These are phyloP conservation scores for Chiridota heheva DNA, from an alignment of 35 echinoderm and acorn worm species.

Conservation along the genomic window DNA sequence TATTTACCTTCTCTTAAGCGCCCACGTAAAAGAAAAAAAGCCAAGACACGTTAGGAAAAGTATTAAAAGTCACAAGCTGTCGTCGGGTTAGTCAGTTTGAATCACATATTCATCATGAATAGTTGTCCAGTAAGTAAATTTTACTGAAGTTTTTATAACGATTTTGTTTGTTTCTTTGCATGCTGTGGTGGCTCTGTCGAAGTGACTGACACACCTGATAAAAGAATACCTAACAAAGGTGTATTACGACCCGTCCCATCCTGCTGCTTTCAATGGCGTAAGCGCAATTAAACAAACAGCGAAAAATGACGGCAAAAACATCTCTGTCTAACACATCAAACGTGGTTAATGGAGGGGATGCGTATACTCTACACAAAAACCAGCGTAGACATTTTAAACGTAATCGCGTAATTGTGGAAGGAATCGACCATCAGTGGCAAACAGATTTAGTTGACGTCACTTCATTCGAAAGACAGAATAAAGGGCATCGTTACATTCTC, in stretches of 20 bases:
- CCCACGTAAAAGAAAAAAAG: not conserved
- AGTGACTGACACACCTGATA: not conserved
- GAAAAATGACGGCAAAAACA: not conserved
- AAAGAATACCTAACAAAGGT: not conserved
- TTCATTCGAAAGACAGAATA: not conserved
- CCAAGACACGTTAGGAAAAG: not conserved
- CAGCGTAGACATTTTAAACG: not conserved
- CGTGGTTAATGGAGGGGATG: not conserved
- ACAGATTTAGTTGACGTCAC: not conserved
- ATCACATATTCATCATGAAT: not conserved
- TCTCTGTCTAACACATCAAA: not conserved
- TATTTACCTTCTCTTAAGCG: not conserved
- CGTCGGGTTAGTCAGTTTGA: not conserved
- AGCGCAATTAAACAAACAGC: no score
- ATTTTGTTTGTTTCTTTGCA: not conserved
- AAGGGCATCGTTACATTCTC: slow-evolving; percentile 51
- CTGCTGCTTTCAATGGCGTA: not conserved
- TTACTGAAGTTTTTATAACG: not conserved
- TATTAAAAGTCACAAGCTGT: not conserved
- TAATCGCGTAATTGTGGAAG: slow-evolving; percentile 43
- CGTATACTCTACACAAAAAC: not conserved
- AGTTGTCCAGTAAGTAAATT: not conserved
- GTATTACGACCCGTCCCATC: not conserved
- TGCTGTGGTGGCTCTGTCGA: not conserved
- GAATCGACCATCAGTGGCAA: slow-evolving; percentile 63